Percentiles rank a stretch among this genome's conserved stretches.
These are phyloP conservation scores for Hylomyscus alleni DNA, from an alignment of 2,797 vertebrate species.

Conservation along the genomic window DNA sequence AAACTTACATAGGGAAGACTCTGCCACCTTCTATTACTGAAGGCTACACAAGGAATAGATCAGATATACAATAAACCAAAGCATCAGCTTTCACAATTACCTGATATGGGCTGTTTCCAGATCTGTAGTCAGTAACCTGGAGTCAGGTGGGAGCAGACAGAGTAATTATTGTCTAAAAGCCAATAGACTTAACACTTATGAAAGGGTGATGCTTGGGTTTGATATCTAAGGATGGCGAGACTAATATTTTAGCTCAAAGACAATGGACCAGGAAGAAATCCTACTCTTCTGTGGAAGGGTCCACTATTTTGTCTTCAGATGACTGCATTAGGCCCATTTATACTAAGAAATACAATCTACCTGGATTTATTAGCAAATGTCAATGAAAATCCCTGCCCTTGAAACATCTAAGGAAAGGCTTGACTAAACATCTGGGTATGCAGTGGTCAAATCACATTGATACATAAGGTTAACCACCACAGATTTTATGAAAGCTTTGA, in stretches of 20 bases:
- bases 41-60: not conserved
- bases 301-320: not conserved
- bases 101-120: not conserved
- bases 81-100: not conserved
- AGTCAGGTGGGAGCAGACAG: not conserved
- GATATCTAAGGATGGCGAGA: not conserved
- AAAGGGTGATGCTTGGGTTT: not conserved
- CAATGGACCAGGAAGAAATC: not conserved
- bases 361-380: not conserved
- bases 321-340: not conserved
- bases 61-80: not conserved
- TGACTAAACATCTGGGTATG: not conserved
- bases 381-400: not conserved
- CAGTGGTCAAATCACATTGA: not conserved
- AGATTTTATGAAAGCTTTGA: not conserved
- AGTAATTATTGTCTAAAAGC: not conserved
- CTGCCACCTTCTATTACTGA: not conserved
- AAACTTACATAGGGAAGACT: not conserved
- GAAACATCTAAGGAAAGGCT: not conserved
- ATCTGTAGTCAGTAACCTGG: not conserved
- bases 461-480: not conserved
- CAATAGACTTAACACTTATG: not conserved
- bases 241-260: not conserved
- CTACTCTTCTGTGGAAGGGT: not conserved
- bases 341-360: not conserved